Conservation (phyloP, 2,797 vertebrate species). For the Amniataba percoides region DNA sequence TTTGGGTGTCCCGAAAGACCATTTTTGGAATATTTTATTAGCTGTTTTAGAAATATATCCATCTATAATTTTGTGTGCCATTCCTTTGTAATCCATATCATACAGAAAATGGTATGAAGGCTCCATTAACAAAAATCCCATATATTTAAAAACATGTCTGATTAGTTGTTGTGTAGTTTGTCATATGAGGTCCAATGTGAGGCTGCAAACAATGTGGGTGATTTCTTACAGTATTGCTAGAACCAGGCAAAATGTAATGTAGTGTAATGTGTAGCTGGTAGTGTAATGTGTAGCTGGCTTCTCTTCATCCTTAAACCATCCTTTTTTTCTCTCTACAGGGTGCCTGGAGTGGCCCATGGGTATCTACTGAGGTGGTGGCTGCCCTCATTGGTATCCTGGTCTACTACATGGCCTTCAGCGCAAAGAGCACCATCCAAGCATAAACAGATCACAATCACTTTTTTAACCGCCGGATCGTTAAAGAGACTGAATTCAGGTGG, state of each 20-base stretch:
- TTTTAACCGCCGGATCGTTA: constrained; percentile 53
- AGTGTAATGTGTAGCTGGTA: neutral
- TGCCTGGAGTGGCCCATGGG: constrained; percentile 93
- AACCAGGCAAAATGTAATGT: neutral
- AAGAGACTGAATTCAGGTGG: constrained; percentile 73
- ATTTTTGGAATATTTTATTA: neutral
- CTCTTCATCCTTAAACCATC: neutral
- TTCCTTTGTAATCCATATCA: neutral
- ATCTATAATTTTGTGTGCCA: no score
- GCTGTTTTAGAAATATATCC: neutral
- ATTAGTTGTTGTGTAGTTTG: neutral
- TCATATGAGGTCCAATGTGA: neutral
- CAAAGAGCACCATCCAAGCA: constrained; percentile 92
- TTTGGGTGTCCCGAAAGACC: neutral
- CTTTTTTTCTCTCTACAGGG: constrained; percentile 78
- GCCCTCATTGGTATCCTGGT: constrained; percentile 89
- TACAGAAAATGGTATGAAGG: neutral
- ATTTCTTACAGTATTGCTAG: neutral
- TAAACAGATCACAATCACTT: constrained; percentile 61
- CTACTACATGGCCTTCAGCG: constrained; percentile 92
- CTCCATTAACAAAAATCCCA: neutral
- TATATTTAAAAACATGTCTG: neutral
- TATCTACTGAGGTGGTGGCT: constrained; percentile 93
- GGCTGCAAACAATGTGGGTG: no score
- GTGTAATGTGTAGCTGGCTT: neutral